Evolutionary conservation across 2,797 vertebrate species (phyloP).

Genomic region (Bucorvus abyssinicus): DNA sequence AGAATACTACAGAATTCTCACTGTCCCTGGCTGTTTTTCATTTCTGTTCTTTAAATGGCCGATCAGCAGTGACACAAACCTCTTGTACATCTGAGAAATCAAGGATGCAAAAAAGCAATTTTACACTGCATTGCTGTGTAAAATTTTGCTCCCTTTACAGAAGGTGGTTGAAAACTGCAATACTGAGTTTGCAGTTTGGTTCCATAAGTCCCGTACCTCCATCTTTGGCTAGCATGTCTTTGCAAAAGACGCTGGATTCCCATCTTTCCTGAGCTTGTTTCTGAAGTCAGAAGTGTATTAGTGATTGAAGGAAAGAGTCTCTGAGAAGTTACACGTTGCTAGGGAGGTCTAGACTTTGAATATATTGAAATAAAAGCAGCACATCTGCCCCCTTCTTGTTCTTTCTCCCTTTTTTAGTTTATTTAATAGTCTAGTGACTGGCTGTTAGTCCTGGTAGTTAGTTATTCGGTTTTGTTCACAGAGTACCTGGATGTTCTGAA

Average conservation of each 20-base stretch:
- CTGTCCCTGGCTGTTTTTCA: neutral
- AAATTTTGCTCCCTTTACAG: conserved; percentile 66
- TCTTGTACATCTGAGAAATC: neutral
- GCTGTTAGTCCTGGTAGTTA: neutral
- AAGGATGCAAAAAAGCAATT: neutral
- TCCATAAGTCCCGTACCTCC: neutral
- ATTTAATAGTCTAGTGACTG: neutral
- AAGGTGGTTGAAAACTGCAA: conserved; percentile 61
- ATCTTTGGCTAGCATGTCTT: neutral
- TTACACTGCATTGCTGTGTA: neutral
- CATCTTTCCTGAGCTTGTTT: neutral
- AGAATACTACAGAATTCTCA: neutral
- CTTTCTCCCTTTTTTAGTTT: neutral
- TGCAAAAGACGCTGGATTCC: neutral
- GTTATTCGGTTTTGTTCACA: neutral
- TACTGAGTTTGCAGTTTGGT: neutral
- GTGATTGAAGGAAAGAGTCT: neutral
- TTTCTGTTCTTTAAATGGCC: neutral
- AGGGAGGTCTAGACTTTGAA: neutral
- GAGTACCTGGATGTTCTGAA: neutral
- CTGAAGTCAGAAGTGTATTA: neutral
- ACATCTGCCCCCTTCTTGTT: neutral
- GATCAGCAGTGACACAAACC: neutral
- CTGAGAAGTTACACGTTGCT: neutral
- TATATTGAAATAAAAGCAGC: neutral